These are phyloP conservation scores for Drosophila mimica DNA, from an alignment of 2,888 invertebrate genomes.

Conservation along the genomic window DNA sequence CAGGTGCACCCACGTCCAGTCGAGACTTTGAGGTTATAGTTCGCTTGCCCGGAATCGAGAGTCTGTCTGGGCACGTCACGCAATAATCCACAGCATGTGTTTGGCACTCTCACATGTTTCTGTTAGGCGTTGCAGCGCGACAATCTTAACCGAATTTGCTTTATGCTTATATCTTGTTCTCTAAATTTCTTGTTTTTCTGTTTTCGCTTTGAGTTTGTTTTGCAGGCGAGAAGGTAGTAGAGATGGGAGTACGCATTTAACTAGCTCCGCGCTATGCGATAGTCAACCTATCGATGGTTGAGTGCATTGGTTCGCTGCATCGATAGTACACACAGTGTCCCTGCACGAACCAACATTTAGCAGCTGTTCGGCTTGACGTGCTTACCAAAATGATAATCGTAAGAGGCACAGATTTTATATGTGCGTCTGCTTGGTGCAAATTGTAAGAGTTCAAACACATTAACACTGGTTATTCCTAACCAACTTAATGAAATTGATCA, in stretches of 20 bases:
- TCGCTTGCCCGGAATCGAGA: slow-evolving; percentile 53
- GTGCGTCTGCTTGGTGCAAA: neutral
- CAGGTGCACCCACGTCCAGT: slow-evolving; percentile 71
- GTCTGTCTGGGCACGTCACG: slow-evolving; percentile 41
- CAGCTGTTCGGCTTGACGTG: neutral
- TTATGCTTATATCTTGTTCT: slow-evolving; percentile 5
- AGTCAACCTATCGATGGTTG: slow-evolving; percentile 24
- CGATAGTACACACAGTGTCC: slow-evolving; percentile 1
- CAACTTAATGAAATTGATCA: neutral
- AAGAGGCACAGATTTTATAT: neutral
- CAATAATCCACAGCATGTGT: slow-evolving; percentile 37
- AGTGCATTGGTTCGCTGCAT: neutral
- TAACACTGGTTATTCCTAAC: neutral
- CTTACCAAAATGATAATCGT: neutral
- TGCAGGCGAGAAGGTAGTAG: slow-evolving; percentile 58
- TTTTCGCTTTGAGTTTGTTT: slow-evolving; percentile 57
- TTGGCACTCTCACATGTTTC: slow-evolving; percentile 54
- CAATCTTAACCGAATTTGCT: slow-evolving; percentile 13
- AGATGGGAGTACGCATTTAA: slow-evolving; percentile 36
- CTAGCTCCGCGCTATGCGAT: slow-evolving; percentile 13
- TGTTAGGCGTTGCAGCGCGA: slow-evolving; percentile 14
- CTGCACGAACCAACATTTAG: neutral
- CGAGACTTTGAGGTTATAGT: slow-evolving; percentile 71
- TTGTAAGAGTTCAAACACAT: neutral
- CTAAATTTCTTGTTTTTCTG: slow-evolving; percentile 38